Conservation (phyloP, 1,140 invertebrate genomes). For the Sycobia sp. region DNA sequence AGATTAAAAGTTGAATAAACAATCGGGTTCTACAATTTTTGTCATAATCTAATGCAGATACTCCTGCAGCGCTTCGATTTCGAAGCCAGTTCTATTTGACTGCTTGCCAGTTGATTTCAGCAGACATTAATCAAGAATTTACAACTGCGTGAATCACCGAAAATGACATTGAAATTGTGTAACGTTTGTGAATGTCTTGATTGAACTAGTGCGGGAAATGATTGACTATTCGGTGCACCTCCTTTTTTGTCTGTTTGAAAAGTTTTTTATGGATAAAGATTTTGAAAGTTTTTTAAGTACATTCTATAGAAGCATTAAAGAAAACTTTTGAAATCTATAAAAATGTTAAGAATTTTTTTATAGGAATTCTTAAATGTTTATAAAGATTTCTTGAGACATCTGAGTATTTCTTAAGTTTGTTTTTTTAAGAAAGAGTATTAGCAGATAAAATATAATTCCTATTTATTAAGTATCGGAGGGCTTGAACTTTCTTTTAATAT, state of each 20-base stretch:
- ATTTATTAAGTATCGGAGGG: conserved; percentile 20
- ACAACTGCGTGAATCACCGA: conserved; percentile 21
- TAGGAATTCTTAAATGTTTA: conserved; percentile 6
- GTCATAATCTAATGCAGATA: conserved; percentile 42
- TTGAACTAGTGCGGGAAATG: conserved; percentile 21
- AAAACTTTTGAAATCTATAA: conserved; percentile 14
- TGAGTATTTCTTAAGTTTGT: conserved; percentile 10
- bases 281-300: conserved; percentile 26
- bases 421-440: conserved; percentile 17
- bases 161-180: conserved; percentile 28
- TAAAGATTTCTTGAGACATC: conserved; percentile 8
- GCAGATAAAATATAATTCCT: conserved; percentile 18
- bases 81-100: conserved; percentile 35
- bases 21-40: conserved; percentile 42
- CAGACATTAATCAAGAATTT: conserved; percentile 26
- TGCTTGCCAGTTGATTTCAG: conserved; percentile 30
- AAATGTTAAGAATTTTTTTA: conserved; percentile 7
- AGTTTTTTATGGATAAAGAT: conserved; percentile 24
- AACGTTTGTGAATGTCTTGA: conserved; percentile 25
- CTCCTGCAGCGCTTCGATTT: conserved; percentile 34
- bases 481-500: conserved; percentile 8
- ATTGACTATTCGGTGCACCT: conserved; percentile 25
- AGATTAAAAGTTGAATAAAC: conserved; percentile 78
- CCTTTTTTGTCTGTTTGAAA: conserved; percentile 21
- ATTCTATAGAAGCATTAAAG: conserved; percentile 19